Conservation (phyloP, 2,888 invertebrate species). For the Diloba caeruleocephala region DNA sequence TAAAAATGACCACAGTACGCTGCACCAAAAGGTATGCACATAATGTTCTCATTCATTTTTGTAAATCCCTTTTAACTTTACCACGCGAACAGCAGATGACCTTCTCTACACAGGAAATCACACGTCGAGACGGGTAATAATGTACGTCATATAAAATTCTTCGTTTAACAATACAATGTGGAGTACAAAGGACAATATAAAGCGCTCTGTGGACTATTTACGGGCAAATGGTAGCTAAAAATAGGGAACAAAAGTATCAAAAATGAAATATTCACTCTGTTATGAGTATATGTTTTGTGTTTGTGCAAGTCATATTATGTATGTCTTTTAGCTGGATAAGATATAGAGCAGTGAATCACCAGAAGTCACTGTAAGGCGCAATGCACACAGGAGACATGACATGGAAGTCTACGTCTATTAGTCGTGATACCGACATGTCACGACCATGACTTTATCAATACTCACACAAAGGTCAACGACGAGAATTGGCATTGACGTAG, state of each 20-base stretch:
- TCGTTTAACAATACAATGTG: constrained; percentile 4
- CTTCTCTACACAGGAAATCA: too few species aligned
- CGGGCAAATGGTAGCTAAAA: constrained; percentile 16
- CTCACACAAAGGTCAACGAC: too few species aligned
- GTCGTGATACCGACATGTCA: too few species aligned
- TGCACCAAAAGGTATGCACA: constrained; percentile 94
- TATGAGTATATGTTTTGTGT: not conserved
- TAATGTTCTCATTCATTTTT: too few species aligned
- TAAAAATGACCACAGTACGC: constrained; percentile 94
- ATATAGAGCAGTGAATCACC: constrained; percentile 20
- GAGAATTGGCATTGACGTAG: too few species aligned
- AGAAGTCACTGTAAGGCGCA: constrained; percentile 3
- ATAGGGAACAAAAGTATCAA: constrained; percentile 22
- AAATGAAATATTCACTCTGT: constrained; percentile 13
- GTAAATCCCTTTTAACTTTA: too few species aligned
- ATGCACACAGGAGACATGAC: too few species aligned
- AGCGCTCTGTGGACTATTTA: constrained; percentile 27
- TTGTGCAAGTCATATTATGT: constrained; percentile 28
- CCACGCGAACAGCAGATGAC: too few species aligned
- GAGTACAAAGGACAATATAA: constrained; percentile 20
- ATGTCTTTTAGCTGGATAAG: constrained; percentile 6
- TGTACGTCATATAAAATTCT: not conserved
- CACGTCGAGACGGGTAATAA: constrained; percentile 1
- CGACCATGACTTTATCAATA: too few species aligned
- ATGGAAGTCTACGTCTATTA: too few species aligned